Evolutionary conservation across 2,113 vertebrate genomes (phyloP).

Genomic region (Picathartes gymnocephalus): DNA sequence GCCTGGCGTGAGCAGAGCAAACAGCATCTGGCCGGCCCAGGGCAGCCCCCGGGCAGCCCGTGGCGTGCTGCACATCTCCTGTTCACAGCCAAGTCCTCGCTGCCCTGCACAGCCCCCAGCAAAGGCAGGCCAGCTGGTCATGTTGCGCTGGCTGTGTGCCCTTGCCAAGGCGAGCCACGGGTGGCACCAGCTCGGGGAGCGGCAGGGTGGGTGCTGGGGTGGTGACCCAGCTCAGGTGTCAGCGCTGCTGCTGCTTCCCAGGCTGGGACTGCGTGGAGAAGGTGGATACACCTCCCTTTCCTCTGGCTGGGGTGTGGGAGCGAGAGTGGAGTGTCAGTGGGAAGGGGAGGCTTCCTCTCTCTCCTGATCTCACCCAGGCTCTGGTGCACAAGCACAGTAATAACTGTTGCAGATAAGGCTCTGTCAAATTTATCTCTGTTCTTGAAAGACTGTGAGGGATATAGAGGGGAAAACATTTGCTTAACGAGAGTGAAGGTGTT

Average conservation of each 20-base stretch:
- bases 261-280: neutral
- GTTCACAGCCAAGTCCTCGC: constrained; percentile 20
- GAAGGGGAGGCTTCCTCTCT: neutral
- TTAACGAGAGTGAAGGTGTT: neutral
- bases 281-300: neutral
- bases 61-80: neutral
- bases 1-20: neutral
- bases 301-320: neutral
- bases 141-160: neutral
- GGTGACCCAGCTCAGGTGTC: neutral
- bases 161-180: neutral
- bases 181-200: neutral
- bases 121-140: neutral
- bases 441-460: neutral
- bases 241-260: rapidly evolving
- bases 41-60: neutral
- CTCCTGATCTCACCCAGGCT: neutral
- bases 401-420: neutral
- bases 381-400: rapidly evolving
- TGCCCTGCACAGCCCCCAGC: neutral
- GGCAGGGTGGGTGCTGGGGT: neutral
- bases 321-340: neutral
- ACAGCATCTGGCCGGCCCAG: constrained; percentile 10
- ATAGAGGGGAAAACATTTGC: neutral
- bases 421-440: neutral